Base-by-base conservation (phyloP, 2,797 vertebrate species). In the Sandelia bainsii region DNA sequence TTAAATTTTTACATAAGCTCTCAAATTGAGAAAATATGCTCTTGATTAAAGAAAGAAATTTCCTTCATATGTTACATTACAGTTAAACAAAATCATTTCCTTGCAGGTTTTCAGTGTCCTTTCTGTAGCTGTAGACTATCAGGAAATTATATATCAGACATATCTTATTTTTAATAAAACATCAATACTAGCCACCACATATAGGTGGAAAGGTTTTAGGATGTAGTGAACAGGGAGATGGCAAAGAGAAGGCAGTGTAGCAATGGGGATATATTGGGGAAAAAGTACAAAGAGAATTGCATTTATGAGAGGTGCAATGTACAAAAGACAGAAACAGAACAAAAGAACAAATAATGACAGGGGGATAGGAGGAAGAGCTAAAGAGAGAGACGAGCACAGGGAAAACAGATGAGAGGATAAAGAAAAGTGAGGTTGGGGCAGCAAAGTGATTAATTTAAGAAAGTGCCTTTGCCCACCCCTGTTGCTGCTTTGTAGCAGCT, bases 371-470 rank as follows among this genome's bases (percentile, higher is more conserved):
- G 23, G 20, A 62, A 61, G 37, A 74, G 56, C 50, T 58, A 50
- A 79, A 68, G 59, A 72, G 75, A 86, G 46, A 50, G 72, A 86
- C 79, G 53, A 76, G 67, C 34, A 14, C 16, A 57, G 60, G 11
- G 60, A 80, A 77, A 69, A 76, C 60, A 75, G 80, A 88, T 76
- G 79, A 84, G 75, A 61, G 81, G 79, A 88, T 83, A 81, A 85
- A 74, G 79, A 86, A 81, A 77, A 66, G 62, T 29, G 48, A 79
- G 68, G 73, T 81, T 80, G 84, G 84, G 77, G 70, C 53, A 22
- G 68, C 79, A 90, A 37, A 86, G 89, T 92, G 88, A 91, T 92
- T 94, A 85, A 92, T 92, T 93, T 89, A 83, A 82, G 71, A 93
- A 89, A 93, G 86, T 81, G 91, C 86, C 86, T 80, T 79, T 85